phyloP scores from a whole-genome alignment of 2,113 vertebrate genomes.

The Zapus hudsonius region DNA sequence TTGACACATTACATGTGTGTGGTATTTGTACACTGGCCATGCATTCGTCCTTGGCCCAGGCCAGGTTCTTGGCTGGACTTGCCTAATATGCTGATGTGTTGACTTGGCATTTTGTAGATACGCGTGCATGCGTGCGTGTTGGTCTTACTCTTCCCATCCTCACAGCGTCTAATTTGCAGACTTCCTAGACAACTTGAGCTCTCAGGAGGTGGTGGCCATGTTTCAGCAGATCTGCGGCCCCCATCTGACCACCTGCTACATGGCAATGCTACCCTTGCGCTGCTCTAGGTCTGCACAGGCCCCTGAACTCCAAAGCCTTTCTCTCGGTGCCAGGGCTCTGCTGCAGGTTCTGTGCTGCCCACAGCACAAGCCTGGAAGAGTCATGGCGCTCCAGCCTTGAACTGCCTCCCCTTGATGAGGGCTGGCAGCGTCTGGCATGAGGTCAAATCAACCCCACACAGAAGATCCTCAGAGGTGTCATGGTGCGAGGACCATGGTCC shows the following conservation, averaged over 20 bases:
- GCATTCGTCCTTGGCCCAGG: not conserved
- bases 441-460: not conserved
- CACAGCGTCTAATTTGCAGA: not conserved
- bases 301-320: not conserved
- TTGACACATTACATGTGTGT: accelerated
- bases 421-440: too few relatives aligned
- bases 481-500: not conserved
- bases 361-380: not conserved
- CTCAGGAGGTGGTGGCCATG: accelerated
- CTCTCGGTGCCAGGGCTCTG: not conserved
- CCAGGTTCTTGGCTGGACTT: not conserved
- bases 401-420: not conserved
- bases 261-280: not conserved
- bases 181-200: not conserved
- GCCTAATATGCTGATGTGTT: too few relatives aligned
- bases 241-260: not conserved
- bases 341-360: accelerated
- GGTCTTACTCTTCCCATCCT: not conserved
- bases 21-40: not conserved
- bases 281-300: not conserved
- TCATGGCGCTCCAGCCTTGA: not conserved
- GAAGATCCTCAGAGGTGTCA: too few relatives aligned
- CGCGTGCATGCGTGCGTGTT: not conserved
- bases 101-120: not conserved
- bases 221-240: not conserved